These are phyloP conservation scores for Acleris cristana DNA, from an alignment of 2,888 invertebrate species.

Conservation along the genomic window DNA sequence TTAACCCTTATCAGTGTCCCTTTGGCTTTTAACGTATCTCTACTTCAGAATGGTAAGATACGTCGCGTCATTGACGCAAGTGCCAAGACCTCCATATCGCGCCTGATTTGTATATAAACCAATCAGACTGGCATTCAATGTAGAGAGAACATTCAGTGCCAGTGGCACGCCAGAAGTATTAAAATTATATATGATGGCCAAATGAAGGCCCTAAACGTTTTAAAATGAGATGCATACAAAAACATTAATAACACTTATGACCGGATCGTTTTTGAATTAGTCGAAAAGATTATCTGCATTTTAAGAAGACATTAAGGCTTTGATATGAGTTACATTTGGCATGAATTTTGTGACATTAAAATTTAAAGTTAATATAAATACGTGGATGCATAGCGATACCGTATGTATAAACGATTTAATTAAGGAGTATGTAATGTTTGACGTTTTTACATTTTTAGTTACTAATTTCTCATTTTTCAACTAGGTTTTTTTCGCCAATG, in stretches of 20 bases:
- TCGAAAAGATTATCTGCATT: constrained; percentile 19
- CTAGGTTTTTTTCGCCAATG: too few relatives aligned
- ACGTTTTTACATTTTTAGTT: too few relatives aligned
- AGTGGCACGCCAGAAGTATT: too few relatives aligned
- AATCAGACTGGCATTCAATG: too few relatives aligned
- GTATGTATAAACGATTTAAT: too few relatives aligned
- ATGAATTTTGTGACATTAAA: background rate
- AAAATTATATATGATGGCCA: too few relatives aligned
- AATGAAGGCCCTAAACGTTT: too few relatives aligned
- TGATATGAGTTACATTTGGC: constrained; percentile 21
- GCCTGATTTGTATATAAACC: too few relatives aligned
- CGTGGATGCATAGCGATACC: background rate
- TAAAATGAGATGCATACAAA: constrained; percentile 13
- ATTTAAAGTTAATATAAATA: background rate
- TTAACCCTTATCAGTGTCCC: constrained; percentile 30
- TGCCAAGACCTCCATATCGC: too few relatives aligned
- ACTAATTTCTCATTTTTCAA: too few relatives aligned
- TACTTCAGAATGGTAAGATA: constrained; percentile 39
- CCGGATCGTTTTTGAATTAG: constrained; percentile 9
- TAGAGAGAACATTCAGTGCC: too few relatives aligned
- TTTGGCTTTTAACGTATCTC: constrained; percentile 54
- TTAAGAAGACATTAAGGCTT: constrained; percentile 33
- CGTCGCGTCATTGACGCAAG: constrained; percentile 18
- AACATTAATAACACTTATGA: constrained; percentile 30
- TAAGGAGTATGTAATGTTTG: too few relatives aligned